Evolutionary conservation across 2,797 vertebrate species (phyloP), one percentile per base, ranked within the genome.

Genomic region (Rallus crepitans): DNA sequence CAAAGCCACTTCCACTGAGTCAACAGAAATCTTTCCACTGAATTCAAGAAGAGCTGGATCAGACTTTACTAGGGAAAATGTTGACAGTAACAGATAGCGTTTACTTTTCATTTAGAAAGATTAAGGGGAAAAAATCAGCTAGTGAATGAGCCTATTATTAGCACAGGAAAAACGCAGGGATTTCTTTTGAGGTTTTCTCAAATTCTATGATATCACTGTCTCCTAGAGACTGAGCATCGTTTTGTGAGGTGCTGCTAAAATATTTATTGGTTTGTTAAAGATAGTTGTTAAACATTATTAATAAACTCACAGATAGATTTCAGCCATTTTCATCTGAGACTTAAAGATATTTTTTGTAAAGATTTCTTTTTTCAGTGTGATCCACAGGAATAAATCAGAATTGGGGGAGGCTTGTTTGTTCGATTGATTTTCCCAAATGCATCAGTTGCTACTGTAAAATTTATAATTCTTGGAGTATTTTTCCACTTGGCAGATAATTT

Each of bases 1-100:
- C 73, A 94, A 85, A 94, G 87, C 82, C 94, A 92, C 94, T 95
- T 97, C 83, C 96, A 96, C 95, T 97, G 95, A 96, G 93, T 96
- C 96, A 97, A 90, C 78, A 96, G 91, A 68, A 96, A 90, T 96
- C 86, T 96, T 97, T 97, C 96, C 95, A 95, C 93, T 97, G 95
- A 96, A 86, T 96, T 96, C 89, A 94, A 95, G 90, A 93, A 60
- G 78, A 93, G 64, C 64, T 93, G 95, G 93, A 96, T 87, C 28
- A 12, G 91, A 68, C 90, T 96, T 94, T 92, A 90, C 93, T 96
- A 89, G 83, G 96, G 94, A 96, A 97, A 96, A 97, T 97, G 93
- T 95, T 96, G 94, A 94, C 86, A 87, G 78, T 89, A 89, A 95
- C 78, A 82, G 57, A 89, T 96, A 94, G 78, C 64, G 1, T 95